Evolutionary conservation across 2,797 vertebrate genomes (phyloP).

Genomic region (Crocodylus rhombifer): DNA sequence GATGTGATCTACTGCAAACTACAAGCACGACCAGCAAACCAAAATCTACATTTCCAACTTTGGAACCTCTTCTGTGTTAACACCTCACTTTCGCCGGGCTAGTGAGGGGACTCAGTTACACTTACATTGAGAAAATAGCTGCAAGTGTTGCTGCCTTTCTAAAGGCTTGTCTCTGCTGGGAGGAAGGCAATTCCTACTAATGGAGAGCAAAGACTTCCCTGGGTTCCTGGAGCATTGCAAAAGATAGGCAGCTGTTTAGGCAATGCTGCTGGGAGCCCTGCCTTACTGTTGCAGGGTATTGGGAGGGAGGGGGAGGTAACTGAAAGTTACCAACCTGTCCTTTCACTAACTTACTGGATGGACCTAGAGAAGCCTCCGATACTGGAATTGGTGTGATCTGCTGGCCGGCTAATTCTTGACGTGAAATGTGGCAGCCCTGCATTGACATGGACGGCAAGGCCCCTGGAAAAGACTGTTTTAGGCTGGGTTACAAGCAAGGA

Average conservation of each 20-base stretch:
- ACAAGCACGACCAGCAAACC: accelerated
- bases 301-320: too few species aligned
- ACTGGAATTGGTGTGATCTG: not conserved
- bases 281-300: too few species aligned
- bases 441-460: not conserved
- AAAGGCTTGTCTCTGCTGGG: not conserved
- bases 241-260: not conserved
- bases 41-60: accelerated
- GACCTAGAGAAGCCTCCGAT: not conserved
- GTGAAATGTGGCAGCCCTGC: not conserved
- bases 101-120: not conserved
- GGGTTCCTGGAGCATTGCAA: not conserved
- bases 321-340: not conserved
- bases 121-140: accelerated
- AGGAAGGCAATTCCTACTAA: not conserved
- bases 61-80: accelerated
- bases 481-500: not conserved
- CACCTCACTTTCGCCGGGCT: accelerated
- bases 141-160: accelerated
- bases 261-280: not conserved
- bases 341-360: not conserved
- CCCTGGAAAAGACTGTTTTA: not conserved
- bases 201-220: not conserved
- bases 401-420: not conserved
- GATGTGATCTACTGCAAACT: accelerated